Evolutionary conservation across 2,888 invertebrate species (phyloP), one percentile per base, ranked within the genome.

Genomic region (Sarcophaga rosellei): DNA sequence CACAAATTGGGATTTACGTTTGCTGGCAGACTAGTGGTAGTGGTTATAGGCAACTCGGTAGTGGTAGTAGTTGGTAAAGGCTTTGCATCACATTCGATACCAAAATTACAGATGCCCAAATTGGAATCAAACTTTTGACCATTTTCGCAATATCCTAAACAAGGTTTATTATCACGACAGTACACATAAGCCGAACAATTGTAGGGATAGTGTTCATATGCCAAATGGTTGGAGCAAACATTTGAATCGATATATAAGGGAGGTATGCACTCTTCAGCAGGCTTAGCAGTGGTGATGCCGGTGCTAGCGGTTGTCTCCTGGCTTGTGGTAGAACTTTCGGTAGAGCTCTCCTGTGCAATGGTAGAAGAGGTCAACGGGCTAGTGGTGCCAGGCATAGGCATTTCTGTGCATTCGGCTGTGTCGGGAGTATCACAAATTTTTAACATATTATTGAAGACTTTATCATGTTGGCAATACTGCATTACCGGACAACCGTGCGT

Each of bases 401-500:
- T 35, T 1, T 88, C 88, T 6, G 85, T 83, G 44, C 91, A 91
- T 0, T 90, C 21, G 1, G 89, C 90, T 0, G 88, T 87, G 2
- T 91, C 90, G 1, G 91, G 90, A 25, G 91, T 90, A 84, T 91
- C 91, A 65, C 91, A 91, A 61, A 91, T 91, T 3, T 15, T 65
- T 1, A 90, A 78, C 4, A 59, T 0, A 1, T 57, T 4, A 88
- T 91, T 91, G 44, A 91, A 91, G 8, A 89, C 88, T 74, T 90
- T 90, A 20, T 89, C 88, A 1, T 69, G 20, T 2, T 86, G 83
- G 35, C 91, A 91, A 61, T 90, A 90, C 20, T 90, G 88, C 1
- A 91, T 59, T 1, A 90, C 88, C 0, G 90, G 89, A 86, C 88
- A 90, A 23, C 83, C 85, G 4, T 68, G 11, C 0, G 90, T 90